Conservation (phyloP, 2,113 vertebrate genomes). For the Megaceryle torquata region DNA sequence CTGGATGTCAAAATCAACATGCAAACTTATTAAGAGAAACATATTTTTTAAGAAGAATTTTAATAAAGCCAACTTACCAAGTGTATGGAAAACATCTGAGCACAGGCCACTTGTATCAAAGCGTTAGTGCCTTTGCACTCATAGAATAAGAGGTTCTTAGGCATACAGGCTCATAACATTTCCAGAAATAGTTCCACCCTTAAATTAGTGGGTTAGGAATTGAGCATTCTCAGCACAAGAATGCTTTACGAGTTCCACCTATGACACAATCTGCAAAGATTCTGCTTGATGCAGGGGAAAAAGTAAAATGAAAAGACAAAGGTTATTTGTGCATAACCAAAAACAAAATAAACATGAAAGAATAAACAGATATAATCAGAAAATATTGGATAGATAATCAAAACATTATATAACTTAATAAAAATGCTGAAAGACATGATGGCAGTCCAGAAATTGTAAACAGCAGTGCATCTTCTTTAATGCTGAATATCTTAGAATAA, state of each 20-base stretch:
- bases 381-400: neutral
- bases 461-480: neutral
- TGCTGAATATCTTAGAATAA: neutral
- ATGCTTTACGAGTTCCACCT: slow-evolving; percentile 5
- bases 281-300: neutral
- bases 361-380: neutral
- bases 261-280: neutral
- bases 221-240: neutral
- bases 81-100: neutral
- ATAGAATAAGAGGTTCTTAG: neutral
- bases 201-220: slow-evolving; percentile 41
- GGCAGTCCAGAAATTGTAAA: neutral
- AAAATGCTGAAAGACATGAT: neutral
- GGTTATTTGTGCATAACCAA: neutral
- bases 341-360: neutral
- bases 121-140: neutral
- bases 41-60: neutral
- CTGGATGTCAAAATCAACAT: neutral
- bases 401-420: neutral
- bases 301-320: neutral
- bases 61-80: neutral
- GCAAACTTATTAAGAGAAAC: neutral
- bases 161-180: neutral
- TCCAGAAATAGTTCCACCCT: slow-evolving; percentile 36
- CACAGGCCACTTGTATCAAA: neutral